Evolutionary conservation across 92 coral and sea anemone genomes (phyloP), one percentile per base, ranked within the genome.

Genomic region (Paragorgia papillata): DNA sequence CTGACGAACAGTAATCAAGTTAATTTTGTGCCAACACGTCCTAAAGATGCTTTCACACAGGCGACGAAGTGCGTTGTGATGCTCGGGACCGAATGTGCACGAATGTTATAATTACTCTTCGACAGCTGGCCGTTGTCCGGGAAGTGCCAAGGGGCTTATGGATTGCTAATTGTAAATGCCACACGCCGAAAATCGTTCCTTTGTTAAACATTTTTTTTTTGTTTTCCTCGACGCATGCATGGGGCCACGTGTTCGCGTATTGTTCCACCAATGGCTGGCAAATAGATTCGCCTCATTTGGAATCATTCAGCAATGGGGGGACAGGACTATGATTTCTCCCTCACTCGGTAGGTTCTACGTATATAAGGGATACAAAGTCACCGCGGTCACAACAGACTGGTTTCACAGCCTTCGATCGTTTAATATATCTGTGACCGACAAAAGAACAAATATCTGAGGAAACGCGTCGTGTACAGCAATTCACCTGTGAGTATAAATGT

Each of bases 201-300:
- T 95, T 95, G 99, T 95, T 91, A 89, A 90, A 83, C 82, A 90
- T 84, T 90, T 83, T 86, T n/a, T 88, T 89, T 91, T 91, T 95
- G 99, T 95, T 95, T 86, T 83, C 81, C 71, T 56, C 85, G 81
- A 56, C 10, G 66, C 66, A 51, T 31, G 64, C 64, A 31, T 19
- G 35, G 13, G 59, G 82, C 83, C 95, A 93, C 99, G 92, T 96
- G 99, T 94, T 88, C 84, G 22, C 35, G 86, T 75, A 95, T 91
- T 95, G 99, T 95, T 86, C 85, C 66, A 54, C 61, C 18, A 7
- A 56, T 28, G 62, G 62, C 62, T 22, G 12, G 12, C 12, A 56
- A n/a, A n/a, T 22, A 3, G 7, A 56, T 3, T 22, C 33, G 33
- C 62, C 62, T 56, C 31, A 8, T 56, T 56, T 15, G 31, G 4